Percentiles rank a stretch among this genome's conserved stretches.
Evolutionary conservation across 92 coral and sea anemone genomes (phyloP).

Genomic region (Parazoanthus atlanticus): DNA sequence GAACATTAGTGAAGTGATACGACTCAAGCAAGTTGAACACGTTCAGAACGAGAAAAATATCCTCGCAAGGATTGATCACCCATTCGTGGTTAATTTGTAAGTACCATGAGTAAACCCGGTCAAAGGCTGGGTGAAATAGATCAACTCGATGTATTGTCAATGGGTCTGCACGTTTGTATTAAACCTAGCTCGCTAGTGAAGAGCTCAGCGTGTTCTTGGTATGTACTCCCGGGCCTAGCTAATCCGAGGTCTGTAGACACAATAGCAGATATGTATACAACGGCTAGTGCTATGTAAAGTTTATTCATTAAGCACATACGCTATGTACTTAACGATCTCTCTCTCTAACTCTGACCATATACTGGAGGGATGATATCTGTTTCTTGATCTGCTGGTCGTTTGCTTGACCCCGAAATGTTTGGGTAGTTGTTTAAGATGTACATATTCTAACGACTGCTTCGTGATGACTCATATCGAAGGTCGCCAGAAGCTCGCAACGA

Average conservation of each 20-base stretch:
- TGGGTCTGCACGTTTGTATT: neutral
- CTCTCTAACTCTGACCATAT: neutral
- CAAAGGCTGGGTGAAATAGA: constrained; percentile 39
- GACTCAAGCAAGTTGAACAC: constrained; percentile 98
- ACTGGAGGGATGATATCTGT: neutral
- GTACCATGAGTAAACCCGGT: constrained; percentile 45
- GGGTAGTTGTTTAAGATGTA: neutral
- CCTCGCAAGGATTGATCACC: constrained; percentile 89
- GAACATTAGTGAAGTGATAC: constrained; percentile 97
- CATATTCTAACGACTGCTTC: neutral
- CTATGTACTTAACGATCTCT: constrained; percentile 27
- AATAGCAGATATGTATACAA: constrained; percentile 35
- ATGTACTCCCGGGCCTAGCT: neutral
- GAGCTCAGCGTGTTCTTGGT: constrained; percentile 30
- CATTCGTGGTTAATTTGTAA: constrained; percentile 97
- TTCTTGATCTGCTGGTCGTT: constrained; percentile 8
- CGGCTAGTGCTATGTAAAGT: neutral
- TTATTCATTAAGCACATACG: neutral
- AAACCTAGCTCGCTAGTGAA: neutral
- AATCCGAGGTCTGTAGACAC: constrained; percentile 22
- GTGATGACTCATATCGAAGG: neutral
- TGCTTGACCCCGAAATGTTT: neutral
- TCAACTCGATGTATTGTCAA: neutral
- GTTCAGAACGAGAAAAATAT: constrained; percentile 97
- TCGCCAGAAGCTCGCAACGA: neutral